A percentile compares a stretch with the other conserved stretches of the same genome.
Conservation (phyloP, 2,797 vertebrate genomes). For the Cynopterus sphinx region DNA sequence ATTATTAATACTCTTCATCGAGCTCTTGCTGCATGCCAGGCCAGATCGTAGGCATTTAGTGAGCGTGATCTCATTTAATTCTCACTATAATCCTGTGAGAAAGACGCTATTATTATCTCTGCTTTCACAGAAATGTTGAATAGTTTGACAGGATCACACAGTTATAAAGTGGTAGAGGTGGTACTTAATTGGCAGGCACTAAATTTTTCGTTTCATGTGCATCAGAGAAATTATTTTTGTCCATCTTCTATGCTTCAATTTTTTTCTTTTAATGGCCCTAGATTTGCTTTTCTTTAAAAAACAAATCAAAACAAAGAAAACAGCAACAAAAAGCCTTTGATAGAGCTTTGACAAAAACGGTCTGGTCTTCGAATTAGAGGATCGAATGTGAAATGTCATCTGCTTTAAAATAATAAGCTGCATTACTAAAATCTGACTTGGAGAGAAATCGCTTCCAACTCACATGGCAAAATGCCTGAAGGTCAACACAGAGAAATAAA, state of each 20-base stretch:
- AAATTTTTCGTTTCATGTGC: not conserved
- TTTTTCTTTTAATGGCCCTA: not conserved
- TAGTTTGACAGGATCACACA: not conserved
- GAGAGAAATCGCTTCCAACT: not conserved
- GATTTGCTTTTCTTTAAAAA: constrained; percentile 13
- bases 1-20: not conserved
- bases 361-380: constrained; percentile 1
- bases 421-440: constrained; percentile 1
- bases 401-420: constrained; percentile 29
- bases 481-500: not conserved
- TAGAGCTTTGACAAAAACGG: not conserved
- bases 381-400: not conserved
- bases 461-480: not conserved
- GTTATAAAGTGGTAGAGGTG: not conserved
- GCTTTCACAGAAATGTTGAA: not conserved
- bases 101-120: not conserved
- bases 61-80: not conserved
- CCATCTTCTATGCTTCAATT: not conserved
- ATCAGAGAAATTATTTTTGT: not conserved
- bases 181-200: not conserved
- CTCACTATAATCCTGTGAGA: not conserved
- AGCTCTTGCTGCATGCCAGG: not conserved
- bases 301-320: not conserved
- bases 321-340: constrained; percentile 4
- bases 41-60: not conserved